These are phyloP conservation scores for Sylvilagus bachmani DNA, from an alignment of 2,113 vertebrate genomes.

Conservation along the genomic window DNA sequence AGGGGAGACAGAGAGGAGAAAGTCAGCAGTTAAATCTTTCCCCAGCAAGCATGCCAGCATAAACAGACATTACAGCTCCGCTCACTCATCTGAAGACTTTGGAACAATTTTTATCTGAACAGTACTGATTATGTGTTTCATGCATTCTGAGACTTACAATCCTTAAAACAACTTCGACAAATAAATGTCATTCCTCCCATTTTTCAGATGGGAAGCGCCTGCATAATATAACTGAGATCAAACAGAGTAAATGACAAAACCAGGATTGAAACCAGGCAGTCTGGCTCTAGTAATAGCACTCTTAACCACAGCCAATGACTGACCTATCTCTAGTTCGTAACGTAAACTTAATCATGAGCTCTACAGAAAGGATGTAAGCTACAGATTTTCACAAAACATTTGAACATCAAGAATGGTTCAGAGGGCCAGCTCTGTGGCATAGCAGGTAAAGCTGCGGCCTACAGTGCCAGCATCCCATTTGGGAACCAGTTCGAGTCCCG, in stretches of 20 bases:
- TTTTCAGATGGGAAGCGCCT: background rate
- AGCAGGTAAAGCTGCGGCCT: no score
- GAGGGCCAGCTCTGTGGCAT: no score
- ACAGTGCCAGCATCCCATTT: no score
- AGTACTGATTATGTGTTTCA: background rate
- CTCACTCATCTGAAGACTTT: background rate
- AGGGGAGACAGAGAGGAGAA: background rate
- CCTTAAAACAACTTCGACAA: background rate
- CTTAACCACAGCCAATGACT: background rate
- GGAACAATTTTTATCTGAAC: background rate
- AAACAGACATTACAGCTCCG: background rate
- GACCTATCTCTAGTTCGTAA: background rate
- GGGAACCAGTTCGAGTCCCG: no score
- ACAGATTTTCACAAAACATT: background rate
- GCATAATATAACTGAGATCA: background rate
- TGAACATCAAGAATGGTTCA: background rate
- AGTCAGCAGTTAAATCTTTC: conserved; percentile 23
- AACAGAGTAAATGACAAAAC: background rate
- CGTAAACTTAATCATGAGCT: background rate
- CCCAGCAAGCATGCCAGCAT: background rate
- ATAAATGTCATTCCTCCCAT: background rate
- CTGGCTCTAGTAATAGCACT: background rate
- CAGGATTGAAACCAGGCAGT: background rate
- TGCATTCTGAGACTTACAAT: background rate
- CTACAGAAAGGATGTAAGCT: background rate